Evolutionary conservation across 2,888 invertebrate species (phyloP).

Genomic region (Fragum sueziense): DNA sequence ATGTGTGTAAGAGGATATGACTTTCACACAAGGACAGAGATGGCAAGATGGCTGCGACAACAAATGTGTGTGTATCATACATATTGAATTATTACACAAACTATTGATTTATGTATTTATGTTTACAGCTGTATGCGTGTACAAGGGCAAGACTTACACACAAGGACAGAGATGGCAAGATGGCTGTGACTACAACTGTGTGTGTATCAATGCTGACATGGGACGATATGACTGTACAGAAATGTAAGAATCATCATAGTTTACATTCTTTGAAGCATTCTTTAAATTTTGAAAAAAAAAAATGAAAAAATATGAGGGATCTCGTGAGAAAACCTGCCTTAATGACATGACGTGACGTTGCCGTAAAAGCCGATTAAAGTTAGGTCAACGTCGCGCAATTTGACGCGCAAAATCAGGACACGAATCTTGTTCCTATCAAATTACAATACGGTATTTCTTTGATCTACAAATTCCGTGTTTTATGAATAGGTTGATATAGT

Average conservation of each 20-base stretch:
- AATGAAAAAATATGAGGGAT: not conserved
- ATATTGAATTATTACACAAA: not conserved
- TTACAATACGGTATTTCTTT: no score
- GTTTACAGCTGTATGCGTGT: slow-evolving; percentile 66
- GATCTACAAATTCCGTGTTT: no score
- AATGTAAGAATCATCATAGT: slow-evolving; percentile 52
- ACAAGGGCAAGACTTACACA: slow-evolving; percentile 67
- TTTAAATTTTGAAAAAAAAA: not conserved
- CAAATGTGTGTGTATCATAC: slow-evolving; percentile 62
- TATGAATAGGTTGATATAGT: no score
- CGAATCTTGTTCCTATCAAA: no score
- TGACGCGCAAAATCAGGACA: no score
- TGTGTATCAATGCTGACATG: slow-evolving; percentile 61
- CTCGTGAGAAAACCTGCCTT: no score
- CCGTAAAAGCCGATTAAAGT: no score
- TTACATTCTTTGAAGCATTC: not conserved
- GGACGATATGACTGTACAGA: slow-evolving; percentile 66
- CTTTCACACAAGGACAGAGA: slow-evolving; percentile 62
- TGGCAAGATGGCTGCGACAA: slow-evolving; percentile 72
- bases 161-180: slow-evolving; percentile 72
- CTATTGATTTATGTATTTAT: not conserved
- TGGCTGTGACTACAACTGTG: slow-evolving; percentile 69
- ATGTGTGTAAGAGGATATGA: slow-evolving; percentile 63
- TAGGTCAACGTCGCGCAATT: no score
- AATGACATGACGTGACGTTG: no score